Evolutionary conservation across 2,888 invertebrate genomes (phyloP), one percentile per base, ranked within the genome.

Genomic region (Melitaea athalia): DNA sequence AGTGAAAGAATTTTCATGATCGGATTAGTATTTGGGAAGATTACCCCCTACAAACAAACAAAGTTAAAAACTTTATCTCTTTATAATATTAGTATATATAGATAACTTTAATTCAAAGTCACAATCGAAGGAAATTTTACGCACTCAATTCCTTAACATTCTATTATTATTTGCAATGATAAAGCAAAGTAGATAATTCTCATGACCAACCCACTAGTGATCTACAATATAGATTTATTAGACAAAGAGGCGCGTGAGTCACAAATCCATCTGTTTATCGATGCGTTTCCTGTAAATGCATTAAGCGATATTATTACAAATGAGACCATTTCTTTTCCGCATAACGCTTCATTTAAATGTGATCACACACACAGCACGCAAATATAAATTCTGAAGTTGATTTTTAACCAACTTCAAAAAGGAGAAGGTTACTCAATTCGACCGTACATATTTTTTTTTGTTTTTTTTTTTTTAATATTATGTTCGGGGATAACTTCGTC

Each of bases 251-350:
- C 71, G 67, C 77, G 74, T 85, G 84, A 85, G 78, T 86, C 86
- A 84, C 74, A 75, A 74, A 73, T 75, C 76, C 74, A 75, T 75
- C 70, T 62, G 61, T 78, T 79, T 86, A 85, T 86, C 83, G 65
- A 14, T 72, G 38, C 62, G 74, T 79, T 85, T 86, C 85, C 85
- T 83, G 79, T 70, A 76, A 69, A 67, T 62, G 61, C 61, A 65
- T n/a, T 33, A 14, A 57, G 5, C 38, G 42, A 42, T 57, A 57
- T 57, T 57, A 42, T 14, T 57, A 57, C 42, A 57, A 42, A 57
- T 57, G 57, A 57, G 5, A 15, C 57, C 5, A 57, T 57, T 55
- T 55, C 53, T 55, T 55, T 55, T 55, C 53, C 53, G 53, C 14
- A 53, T 53, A 53, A 31, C 12, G 31, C 31, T 53, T 53, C 31